Conservation (phyloP, 2,888 invertebrate genomes). For the Bimastos eiseni region DNA sequence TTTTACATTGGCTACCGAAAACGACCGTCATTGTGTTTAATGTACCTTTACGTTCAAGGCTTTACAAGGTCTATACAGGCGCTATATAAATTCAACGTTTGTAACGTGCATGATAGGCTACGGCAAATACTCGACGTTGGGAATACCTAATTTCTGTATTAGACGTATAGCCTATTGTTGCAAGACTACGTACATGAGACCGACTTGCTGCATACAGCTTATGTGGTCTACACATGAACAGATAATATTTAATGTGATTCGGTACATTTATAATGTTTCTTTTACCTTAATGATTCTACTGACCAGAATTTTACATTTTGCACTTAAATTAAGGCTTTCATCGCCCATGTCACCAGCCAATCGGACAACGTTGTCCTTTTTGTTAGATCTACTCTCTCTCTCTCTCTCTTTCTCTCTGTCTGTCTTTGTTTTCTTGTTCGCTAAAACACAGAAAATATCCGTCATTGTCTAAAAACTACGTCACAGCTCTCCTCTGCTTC, state of each 20-base stretch:
- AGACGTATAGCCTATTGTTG: too few species aligned
- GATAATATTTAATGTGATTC: not conserved
- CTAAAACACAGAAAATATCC: not conserved
- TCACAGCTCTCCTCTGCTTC: not conserved
- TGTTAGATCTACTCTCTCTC: not conserved
- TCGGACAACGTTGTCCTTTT: not conserved
- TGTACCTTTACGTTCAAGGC: not conserved
- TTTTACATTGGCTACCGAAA: not conserved
- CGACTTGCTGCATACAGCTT: too few species aligned
- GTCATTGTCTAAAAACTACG: not conserved
- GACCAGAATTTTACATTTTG: constrained; percentile 5
- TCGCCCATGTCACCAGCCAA: not conserved
- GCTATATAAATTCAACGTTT: too few species aligned
- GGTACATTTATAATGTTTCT: not conserved
- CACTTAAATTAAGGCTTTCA: not conserved
- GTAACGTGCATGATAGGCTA: too few species aligned
- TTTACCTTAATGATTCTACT: not conserved
- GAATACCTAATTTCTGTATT: too few species aligned
- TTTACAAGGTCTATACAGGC: too few species aligned
- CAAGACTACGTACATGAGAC: too few species aligned
- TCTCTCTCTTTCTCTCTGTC: not conserved
- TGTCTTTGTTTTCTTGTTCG: not conserved
- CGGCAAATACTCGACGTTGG: too few species aligned
- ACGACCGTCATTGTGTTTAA: not conserved
- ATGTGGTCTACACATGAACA: too few species aligned